Evolutionary conservation across 2,797 vertebrate species (phyloP).

Genomic region (Schizopygopsis pylzovi): DNA sequence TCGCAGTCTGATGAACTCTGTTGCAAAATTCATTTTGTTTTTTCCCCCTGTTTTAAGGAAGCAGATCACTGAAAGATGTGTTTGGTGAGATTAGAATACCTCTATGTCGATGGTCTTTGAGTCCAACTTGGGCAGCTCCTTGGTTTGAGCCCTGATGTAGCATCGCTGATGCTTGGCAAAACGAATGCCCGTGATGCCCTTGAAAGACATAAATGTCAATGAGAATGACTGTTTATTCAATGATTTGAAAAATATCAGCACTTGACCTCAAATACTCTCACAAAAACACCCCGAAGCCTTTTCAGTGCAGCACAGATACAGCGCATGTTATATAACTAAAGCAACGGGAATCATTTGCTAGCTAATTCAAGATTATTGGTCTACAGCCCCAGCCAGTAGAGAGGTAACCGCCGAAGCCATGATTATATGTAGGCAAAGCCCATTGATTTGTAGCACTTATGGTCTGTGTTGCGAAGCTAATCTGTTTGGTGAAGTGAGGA

Average conservation of each 20-base stretch:
- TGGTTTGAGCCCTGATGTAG: constrained; percentile 94
- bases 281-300: not conserved
- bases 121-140: constrained; percentile 84
- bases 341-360: constrained; percentile 14
- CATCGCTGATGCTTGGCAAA: constrained; percentile 96
- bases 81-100: constrained; percentile 65
- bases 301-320: not conserved
- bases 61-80: not conserved
- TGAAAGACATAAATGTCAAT: constrained; percentile 54
- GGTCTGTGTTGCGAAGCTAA: constrained; percentile 76
- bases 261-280: not conserved
- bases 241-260: constrained; percentile 60
- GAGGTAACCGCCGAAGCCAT: constrained; percentile 69
- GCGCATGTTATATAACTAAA: not conserved
- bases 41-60: constrained; percentile 34
- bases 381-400: constrained; percentile 55
- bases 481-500: constrained; percentile 76
- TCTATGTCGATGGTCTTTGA: constrained; percentile 78
- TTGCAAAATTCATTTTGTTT: constrained; percentile 73
- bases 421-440: constrained; percentile 49
- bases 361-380: constrained; percentile 22
- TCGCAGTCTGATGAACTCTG: constrained; percentile 67
- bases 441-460: constrained; percentile 77
- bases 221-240: not conserved
- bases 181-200: constrained; percentile 95